These are phyloP conservation scores for Cinara cedri DNA, from an alignment of 2,888 invertebrate species.

Conservation along the genomic window DNA sequence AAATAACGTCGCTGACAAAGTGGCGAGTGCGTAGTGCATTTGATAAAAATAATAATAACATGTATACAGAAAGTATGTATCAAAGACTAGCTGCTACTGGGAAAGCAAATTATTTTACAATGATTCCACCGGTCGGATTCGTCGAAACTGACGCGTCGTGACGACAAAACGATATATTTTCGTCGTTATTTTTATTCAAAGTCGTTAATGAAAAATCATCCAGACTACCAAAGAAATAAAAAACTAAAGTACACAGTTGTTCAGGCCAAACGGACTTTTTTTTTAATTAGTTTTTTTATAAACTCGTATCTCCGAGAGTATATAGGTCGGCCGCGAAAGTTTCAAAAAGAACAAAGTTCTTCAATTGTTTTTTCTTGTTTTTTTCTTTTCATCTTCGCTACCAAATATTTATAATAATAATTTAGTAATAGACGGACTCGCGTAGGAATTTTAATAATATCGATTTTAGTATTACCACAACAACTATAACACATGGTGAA, in stretches of 20 bases:
- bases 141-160: neutral
- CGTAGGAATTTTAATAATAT: neutral
- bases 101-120: too few species aligned
- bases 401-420: neutral
- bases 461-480: neutral
- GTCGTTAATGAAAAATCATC: constrained; percentile 15
- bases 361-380: neutral
- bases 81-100: too few species aligned
- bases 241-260: neutral
- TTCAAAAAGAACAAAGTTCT: constrained; percentile 17
- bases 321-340: constrained; percentile 6
- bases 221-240: neutral
- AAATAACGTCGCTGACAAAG: too few species aligned
- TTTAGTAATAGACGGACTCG: constrained; percentile 20
- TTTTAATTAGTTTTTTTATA: constrained; percentile 10
- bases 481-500: neutral
- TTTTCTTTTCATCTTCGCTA: neutral
- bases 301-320: neutral
- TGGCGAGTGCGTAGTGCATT: neutral
- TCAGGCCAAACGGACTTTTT: neutral
- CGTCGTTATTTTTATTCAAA: neutral
- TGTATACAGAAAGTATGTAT: neutral
- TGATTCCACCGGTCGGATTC: neutral
- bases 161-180: neutral
- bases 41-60: neutral